These are phyloP conservation scores for Pammene aurita DNA, from an alignment of 2,888 invertebrate species.

Conservation along the genomic window DNA sequence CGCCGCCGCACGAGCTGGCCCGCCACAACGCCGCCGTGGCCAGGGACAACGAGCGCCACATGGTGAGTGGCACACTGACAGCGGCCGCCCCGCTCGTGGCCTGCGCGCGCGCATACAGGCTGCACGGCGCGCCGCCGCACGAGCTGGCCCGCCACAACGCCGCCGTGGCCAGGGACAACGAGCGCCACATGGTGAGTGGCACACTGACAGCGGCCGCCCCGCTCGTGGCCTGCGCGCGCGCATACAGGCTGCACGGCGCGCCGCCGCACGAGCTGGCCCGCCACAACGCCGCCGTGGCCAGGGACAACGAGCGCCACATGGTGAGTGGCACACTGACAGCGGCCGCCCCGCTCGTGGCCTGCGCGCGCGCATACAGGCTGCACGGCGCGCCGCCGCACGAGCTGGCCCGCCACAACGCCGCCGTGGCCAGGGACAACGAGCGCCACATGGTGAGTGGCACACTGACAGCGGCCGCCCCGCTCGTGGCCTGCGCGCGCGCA, in stretches of 20 bases:
- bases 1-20: constrained; percentile 91
- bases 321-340: too few species aligned
- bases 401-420: constrained; percentile 94
- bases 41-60: constrained; percentile 80
- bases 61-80: too few species aligned
- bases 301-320: constrained; percentile 79
- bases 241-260: constrained; percentile 89
- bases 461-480: constrained; percentile 48
- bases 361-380: constrained; percentile 90
- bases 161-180: constrained; percentile 86
- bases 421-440: constrained; percentile 86
- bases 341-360: constrained; percentile 74
- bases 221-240: constrained; percentile 86
- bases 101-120: constrained; percentile 89
- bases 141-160: constrained; percentile 96
- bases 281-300: constrained; percentile 92
- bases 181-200: constrained; percentile 66
- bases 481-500: constrained; percentile 87
- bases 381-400: constrained; percentile 89
- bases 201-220: constrained; percentile 47
- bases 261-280: constrained; percentile 92
- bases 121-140: constrained; percentile 88
- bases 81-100: constrained; percentile 69
- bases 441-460: constrained; percentile 63
- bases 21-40: constrained; percentile 94